phyloP scores from a whole-genome alignment of 2,797 vertebrate genomes.

The Microctenopoma steveboyesi region DNA sequence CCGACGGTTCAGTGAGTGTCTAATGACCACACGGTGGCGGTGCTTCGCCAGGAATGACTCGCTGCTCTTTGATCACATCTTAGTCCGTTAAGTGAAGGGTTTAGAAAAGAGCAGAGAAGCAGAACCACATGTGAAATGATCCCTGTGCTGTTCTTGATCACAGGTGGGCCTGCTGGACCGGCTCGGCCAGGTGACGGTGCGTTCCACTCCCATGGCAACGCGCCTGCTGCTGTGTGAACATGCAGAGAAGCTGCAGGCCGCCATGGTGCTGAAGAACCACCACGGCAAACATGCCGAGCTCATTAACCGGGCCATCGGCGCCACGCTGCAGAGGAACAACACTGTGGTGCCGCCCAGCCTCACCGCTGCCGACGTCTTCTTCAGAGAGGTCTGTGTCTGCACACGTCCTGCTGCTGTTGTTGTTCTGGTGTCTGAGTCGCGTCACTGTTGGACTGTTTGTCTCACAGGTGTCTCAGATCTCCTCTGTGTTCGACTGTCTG shows the following conservation, averaged over 20 bases:
- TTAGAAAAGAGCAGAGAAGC: not conserved
- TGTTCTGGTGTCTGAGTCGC: not conserved
- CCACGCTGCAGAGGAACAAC: constrained; percentile 83
- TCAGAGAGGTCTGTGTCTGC: constrained; percentile 87
- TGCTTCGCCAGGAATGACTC: not conserved
- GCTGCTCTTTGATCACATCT: no score
- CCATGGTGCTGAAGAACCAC: constrained; percentile 92
- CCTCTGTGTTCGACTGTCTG: constrained; percentile 90
- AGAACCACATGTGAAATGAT: not conserved
- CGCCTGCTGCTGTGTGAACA: constrained; percentile 92
- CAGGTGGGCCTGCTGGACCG: constrained; percentile 91
- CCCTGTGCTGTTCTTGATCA: rapidly evolving
- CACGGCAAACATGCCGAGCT: constrained; percentile 88
- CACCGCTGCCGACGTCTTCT: constrained; percentile 93
- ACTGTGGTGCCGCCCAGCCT: constrained; percentile 84
- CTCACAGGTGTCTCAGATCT: constrained; percentile 92
- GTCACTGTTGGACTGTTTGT: not conserved
- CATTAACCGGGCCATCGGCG: constrained; percentile 86
- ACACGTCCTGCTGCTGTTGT: rapidly evolving
- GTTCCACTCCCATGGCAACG: constrained; percentile 86
- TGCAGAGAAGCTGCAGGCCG: constrained; percentile 91
- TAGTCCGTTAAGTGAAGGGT: no score
- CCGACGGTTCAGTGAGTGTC: no score
- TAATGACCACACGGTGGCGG: constrained; percentile 2
- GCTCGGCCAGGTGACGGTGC: constrained; percentile 78